Conservation (phyloP, 2,113 vertebrate genomes). For the Zingel zingel region DNA sequence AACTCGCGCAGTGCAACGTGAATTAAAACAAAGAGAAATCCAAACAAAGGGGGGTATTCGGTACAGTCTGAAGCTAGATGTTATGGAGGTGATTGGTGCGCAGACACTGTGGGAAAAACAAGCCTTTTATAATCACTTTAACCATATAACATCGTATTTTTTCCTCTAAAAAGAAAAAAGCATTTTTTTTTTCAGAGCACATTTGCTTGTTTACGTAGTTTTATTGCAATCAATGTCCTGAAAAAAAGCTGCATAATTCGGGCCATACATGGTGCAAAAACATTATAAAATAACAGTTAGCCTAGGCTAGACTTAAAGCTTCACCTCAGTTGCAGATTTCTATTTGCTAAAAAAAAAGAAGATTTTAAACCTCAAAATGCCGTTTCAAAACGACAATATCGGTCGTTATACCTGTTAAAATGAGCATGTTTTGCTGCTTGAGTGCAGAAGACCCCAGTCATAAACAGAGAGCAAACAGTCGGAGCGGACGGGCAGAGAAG, state of each 20-base stretch:
- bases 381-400: background rate
- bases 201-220: background rate
- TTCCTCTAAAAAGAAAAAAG: background rate
- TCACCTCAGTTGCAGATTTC: background rate
- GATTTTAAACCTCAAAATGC: background rate
- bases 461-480: conserved; percentile 40
- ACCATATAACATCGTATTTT: background rate
- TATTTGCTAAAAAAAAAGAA: background rate
- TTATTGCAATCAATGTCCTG: background rate
- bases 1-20: background rate
- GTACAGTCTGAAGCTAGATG: background rate
- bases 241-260: background rate
- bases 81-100: background rate
- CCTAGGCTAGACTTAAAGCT: background rate
- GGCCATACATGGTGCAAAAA: background rate
- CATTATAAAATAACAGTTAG: background rate
- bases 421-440: background rate
- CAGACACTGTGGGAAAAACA: background rate
- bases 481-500: conserved; percentile 62
- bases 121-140: background rate
- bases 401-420: background rate
- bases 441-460: conserved; percentile 52
- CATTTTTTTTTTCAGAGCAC: too few species aligned
- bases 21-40: background rate
- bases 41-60: rapidly evolving